A percentile compares a stretch with the other conserved stretches of the same genome.
phyloP scores from a whole-genome alignment of 2,113 vertebrate species.

The Gallinago jamesoni region DNA sequence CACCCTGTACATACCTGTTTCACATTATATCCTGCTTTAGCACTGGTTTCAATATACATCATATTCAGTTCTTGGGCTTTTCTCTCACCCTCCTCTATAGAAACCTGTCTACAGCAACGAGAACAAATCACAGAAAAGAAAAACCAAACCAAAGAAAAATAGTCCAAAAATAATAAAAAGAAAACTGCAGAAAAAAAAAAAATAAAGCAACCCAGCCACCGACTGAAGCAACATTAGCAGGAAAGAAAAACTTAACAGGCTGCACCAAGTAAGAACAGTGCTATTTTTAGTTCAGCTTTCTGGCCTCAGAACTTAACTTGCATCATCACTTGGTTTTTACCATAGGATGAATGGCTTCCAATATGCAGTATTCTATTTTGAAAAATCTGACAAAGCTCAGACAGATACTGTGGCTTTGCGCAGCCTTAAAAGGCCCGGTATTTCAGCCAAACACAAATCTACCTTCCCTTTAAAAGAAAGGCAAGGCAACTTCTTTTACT shows the following conservation, averaged over 20 bases:
- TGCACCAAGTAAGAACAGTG: background rate
- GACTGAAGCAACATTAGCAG: background rate
- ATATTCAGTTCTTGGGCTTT: conserved; percentile 81
- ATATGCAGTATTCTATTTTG: background rate
- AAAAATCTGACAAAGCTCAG: background rate
- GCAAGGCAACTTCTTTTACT: background rate
- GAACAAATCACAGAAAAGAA: conserved; percentile 44
- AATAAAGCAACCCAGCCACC: background rate
- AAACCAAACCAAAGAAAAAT: conserved; percentile 51
- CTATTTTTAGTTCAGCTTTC: conserved; percentile 19
- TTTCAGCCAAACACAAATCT: background rate
- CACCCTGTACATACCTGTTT: conserved; percentile 71
- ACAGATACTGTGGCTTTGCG: background rate
- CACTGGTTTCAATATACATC: conserved; percentile 85
- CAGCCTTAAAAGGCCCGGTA: background rate
- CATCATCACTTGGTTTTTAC: background rate
- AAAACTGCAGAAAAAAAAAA: background rate
- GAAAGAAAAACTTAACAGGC: conserved; percentile 8
- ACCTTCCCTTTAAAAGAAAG: background rate
- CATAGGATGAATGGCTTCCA: background rate
- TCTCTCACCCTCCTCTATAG: conserved; percentile 83
- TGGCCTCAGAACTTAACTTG: background rate
- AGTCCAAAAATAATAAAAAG: conserved; percentile 35
- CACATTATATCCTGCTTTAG: conserved; percentile 82
- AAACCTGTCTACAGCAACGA: conserved; percentile 80